Evolutionary conservation across 2,888 invertebrate genomes (phyloP).

Genomic region (Microctonus aethiopoides): DNA sequence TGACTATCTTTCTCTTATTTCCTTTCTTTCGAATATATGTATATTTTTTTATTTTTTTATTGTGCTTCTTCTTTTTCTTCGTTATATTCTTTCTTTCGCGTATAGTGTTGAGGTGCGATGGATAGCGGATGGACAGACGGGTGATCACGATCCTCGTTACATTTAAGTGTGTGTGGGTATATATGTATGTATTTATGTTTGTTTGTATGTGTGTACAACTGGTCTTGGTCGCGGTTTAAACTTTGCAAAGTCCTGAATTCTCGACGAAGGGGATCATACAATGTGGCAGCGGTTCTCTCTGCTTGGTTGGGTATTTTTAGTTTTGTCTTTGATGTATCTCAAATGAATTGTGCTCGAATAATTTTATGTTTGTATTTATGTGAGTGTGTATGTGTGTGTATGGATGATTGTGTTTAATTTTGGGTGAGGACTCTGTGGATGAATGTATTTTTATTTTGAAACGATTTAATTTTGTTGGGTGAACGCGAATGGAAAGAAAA

Average conservation of each 20-base stretch:
- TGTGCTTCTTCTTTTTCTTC: constrained; percentile 38
- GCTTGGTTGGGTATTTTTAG: too few relatives aligned
- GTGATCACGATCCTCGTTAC: constrained; percentile 60
- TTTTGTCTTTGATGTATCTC: too few relatives aligned
- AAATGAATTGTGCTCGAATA: not conserved
- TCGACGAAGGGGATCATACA: not conserved
- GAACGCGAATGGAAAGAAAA: not conserved
- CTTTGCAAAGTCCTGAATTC: constrained; percentile 11
- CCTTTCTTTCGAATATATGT: constrained; percentile 42
- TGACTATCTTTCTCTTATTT: constrained; percentile 38
- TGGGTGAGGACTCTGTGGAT: too few relatives aligned
- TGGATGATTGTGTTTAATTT: too few relatives aligned
- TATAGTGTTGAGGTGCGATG: constrained; percentile 30
- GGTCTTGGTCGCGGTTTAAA: constrained; percentile 19
- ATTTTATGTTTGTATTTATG: not conserved
- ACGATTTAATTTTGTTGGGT: constrained; percentile 12
- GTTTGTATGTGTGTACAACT: constrained; percentile 39
- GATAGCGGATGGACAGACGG: constrained; percentile 24
- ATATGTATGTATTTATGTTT: not conserved
- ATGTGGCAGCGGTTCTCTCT: not conserved
- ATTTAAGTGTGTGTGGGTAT: constrained; percentile 37
- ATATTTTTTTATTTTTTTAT: constrained; percentile 9
- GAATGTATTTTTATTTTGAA: not conserved
- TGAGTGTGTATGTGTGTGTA: too few relatives aligned
- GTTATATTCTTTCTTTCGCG: constrained; percentile 33